Percentiles rank a stretch among this genome's conserved stretches.
phyloP scores from a whole-genome alignment of 1,140 invertebrate genomes.

The Drosophila sechellia region DNA sequence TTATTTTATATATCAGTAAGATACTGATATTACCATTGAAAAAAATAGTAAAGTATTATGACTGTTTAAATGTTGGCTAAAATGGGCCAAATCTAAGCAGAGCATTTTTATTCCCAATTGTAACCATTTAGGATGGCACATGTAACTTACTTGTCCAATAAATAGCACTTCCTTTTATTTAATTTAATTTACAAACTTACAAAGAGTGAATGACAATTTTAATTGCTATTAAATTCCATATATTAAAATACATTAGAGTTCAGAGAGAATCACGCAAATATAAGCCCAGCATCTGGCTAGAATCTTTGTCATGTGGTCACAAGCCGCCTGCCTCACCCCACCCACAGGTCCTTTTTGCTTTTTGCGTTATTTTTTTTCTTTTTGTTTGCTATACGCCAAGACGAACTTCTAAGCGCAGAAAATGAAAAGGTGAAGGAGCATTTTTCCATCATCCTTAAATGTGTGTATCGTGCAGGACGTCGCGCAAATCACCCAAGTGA shows the following conservation, averaged over 20 bases:
- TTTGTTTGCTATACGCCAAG: slow-evolving; percentile 30
- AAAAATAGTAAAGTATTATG: no score
- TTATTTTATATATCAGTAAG: no score
- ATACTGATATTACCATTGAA: no score
- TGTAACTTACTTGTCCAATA: background rate
- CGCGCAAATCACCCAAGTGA: slow-evolving; percentile 79
- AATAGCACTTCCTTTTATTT: background rate
- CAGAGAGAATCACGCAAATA: slow-evolving; percentile 1
- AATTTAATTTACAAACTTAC: background rate
- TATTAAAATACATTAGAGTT: background rate
- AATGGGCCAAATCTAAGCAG: no score
- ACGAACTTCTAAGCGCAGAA: slow-evolving; percentile 42
- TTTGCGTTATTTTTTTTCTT: background rate
- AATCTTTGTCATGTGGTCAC: slow-evolving; percentile 30
- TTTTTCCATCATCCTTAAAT: slow-evolving; percentile 57
- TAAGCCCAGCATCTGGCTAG: background rate
- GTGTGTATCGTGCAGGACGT: slow-evolving; percentile 64
- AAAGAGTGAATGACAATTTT: background rate
- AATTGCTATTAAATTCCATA: background rate
- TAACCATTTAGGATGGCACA: background rate
- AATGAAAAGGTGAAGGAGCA: slow-evolving; percentile 47
- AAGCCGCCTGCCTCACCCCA: background rate
- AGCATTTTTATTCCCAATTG: no score
- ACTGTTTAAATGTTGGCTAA: no score
- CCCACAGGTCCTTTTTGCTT: slow-evolving; percentile 7